These are phyloP conservation scores for Platynereis dumerilii DNA, from an alignment of 2,888 invertebrate genomes.

Conservation along the genomic window DNA sequence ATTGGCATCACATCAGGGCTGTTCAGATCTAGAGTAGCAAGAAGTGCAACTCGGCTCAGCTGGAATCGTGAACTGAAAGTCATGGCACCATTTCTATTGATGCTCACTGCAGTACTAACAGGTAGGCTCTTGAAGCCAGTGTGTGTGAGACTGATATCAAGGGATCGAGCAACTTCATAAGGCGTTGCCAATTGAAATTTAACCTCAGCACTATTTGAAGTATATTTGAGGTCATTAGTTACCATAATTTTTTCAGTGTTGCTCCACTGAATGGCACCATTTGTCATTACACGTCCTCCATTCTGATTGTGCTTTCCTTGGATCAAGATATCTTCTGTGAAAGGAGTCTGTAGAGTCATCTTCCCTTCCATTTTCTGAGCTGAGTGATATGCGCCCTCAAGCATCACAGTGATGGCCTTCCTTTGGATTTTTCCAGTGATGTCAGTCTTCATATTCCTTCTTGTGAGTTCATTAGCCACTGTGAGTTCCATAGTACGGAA, in stretches of 20 bases:
- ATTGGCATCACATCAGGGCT: not conserved
- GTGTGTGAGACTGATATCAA: not conserved
- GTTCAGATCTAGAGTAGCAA: not conserved
- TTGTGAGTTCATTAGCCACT: too few relatives aligned
- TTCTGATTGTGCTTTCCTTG: not conserved
- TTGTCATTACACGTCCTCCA: not conserved
- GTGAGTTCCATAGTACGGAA: too few relatives aligned
- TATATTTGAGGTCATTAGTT: not conserved
- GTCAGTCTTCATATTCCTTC: too few relatives aligned
- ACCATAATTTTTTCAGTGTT: not conserved
- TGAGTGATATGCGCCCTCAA: too few relatives aligned
- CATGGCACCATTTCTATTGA: not conserved
- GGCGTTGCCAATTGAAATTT: not conserved
- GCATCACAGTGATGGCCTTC: too few relatives aligned
- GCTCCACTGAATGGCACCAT: not conserved
- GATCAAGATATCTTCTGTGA: not conserved
- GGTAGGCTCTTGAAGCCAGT: not conserved
- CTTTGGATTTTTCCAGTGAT: too few relatives aligned
- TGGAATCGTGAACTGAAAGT: too few relatives aligned
- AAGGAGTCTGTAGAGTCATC: slow-evolving; percentile 4
- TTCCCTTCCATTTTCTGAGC: not conserved
- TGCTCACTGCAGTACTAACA: not conserved
- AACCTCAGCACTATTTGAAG: not conserved
- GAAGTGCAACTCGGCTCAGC: not conserved
- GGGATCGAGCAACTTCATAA: not conserved